A percentile compares a stretch with the other conserved stretches of the same genome.
These are phyloP conservation scores for Tapirus terrestris DNA, from an alignment of 2,113 vertebrate species.

Conservation along the genomic window DNA sequence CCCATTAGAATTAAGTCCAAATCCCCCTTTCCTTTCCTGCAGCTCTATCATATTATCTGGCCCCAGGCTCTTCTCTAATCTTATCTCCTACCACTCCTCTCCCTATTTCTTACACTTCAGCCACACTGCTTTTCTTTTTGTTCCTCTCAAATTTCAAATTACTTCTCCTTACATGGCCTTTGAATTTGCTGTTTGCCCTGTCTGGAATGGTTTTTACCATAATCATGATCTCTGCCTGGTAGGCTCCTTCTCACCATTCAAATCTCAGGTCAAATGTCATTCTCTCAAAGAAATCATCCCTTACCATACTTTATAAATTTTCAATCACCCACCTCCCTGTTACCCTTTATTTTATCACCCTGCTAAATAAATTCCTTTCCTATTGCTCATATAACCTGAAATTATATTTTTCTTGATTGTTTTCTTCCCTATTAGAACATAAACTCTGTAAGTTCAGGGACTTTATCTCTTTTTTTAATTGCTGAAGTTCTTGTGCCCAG, in stretches of 20 bases:
- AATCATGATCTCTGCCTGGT: neutral
- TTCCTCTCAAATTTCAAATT: conserved; percentile 49
- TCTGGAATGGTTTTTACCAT: neutral
- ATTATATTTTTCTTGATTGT: neutral
- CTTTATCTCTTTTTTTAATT: neutral
- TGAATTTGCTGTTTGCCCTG: neutral
- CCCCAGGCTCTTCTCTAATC: neutral
- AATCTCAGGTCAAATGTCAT: neutral
- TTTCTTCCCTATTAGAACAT: neutral
- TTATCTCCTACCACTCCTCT: neutral
- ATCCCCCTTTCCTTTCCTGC: neutral
- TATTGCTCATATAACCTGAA: conserved; percentile 30
- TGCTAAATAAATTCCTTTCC: conserved; percentile 38
- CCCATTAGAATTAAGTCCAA: neutral
- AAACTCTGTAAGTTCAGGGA: neutral
- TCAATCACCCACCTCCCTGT: neutral
- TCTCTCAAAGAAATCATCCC: neutral
- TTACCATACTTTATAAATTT: conserved; percentile 11
- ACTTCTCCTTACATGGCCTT: neutral
- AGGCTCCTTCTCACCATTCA: neutral
- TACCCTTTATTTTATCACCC: neutral
- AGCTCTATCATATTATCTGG: neutral
- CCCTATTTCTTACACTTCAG: neutral
- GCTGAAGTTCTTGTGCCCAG: neutral
- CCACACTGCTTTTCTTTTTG: neutral